Evolutionary conservation across 2,888 invertebrate species (phyloP).

Genomic region (Apodemia zela): DNA sequence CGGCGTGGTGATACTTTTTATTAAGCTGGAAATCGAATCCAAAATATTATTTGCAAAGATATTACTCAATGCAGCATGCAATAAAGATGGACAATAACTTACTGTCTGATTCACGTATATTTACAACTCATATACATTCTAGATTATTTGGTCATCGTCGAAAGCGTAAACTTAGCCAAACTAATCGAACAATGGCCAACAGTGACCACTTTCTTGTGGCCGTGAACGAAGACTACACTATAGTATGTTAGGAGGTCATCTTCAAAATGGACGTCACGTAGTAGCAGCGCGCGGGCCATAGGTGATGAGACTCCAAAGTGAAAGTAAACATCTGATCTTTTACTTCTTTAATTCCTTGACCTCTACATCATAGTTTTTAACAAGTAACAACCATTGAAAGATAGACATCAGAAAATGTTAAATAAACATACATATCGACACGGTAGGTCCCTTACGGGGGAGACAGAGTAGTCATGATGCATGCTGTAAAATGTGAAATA

Average conservation of each 20-base stretch:
- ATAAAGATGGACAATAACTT: too few relatives aligned
- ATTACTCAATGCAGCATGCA: too few relatives aligned
- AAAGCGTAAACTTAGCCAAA: conserved; percentile 30
- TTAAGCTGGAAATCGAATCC: too few relatives aligned
- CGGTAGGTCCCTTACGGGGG: too few relatives aligned
- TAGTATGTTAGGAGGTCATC: conserved; percentile 58
- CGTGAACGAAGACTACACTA: conserved; percentile 36
- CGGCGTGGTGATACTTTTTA: too few relatives aligned
- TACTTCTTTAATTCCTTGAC: background rate
- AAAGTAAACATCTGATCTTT: conserved; percentile 31
- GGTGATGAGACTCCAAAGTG: conserved; percentile 33
- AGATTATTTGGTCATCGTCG: conserved; percentile 26
- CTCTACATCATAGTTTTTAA: conserved; percentile 6
- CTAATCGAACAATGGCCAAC: conserved; percentile 31
- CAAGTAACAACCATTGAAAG: background rate
- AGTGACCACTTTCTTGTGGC: conserved; percentile 52
- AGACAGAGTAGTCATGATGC: too few relatives aligned
- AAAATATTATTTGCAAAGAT: too few relatives aligned
- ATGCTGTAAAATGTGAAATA: too few relatives aligned
- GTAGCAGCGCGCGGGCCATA: conserved; percentile 33
- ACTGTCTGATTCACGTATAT: conserved; percentile 16
- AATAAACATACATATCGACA: too few relatives aligned
- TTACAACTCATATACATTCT: conserved; percentile 24
- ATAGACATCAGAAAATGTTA: background rate
- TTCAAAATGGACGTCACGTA: conserved; percentile 58